These are phyloP conservation scores for Ptychodera flava DNA, from an alignment of 35 echinoderm and acorn worm genomes.

Conservation along the genomic window DNA sequence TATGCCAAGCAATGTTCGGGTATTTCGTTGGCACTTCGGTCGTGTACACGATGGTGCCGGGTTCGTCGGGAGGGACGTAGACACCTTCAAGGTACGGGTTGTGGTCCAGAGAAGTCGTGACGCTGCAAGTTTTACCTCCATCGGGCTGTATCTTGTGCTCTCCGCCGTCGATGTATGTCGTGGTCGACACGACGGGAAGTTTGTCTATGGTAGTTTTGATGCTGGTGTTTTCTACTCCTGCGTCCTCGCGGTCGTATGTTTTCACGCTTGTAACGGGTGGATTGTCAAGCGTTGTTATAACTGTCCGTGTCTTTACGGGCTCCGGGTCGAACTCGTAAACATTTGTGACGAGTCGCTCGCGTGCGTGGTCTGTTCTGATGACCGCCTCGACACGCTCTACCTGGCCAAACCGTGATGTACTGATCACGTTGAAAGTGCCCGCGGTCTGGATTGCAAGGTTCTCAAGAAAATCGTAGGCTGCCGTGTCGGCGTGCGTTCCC, in stretches of 20 bases:
- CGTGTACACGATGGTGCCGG: constrained; percentile 19
- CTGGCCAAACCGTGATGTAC: constrained; percentile 44
- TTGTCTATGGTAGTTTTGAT: constrained; percentile 54
- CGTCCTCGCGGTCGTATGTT: constrained; percentile 6
- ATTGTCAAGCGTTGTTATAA: constrained; percentile 27
- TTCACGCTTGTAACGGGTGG: constrained; percentile 27
- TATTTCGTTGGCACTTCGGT: constrained; percentile 14
- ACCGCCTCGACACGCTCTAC: constrained; percentile 67
- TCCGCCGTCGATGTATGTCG: constrained; percentile 31
- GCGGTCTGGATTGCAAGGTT: constrained; percentile 67
- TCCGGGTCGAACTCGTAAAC: constrained; percentile 5
- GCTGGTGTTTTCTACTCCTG: constrained; percentile 34
- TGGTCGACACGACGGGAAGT: constrained; percentile 30
- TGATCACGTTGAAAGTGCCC: constrained; percentile 86
- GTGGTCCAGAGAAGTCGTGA: constrained; percentile 68
- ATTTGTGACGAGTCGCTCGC: constrained; percentile 18
- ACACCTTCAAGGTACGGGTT: constrained; percentile 28
- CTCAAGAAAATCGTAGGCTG: constrained; percentile 70
- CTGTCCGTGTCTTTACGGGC: background rate
- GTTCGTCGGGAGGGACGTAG: constrained; percentile 30
- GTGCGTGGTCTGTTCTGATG: constrained; percentile 45
- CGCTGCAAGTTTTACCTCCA: constrained; percentile 65
- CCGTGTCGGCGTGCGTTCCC: constrained; percentile 33
- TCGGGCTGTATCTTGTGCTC: background rate
- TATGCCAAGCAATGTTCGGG: constrained; percentile 55